Evolutionary conservation across 2,113 vertebrate genomes (phyloP).

Genomic region (Microtus ochrogaster): DNA sequence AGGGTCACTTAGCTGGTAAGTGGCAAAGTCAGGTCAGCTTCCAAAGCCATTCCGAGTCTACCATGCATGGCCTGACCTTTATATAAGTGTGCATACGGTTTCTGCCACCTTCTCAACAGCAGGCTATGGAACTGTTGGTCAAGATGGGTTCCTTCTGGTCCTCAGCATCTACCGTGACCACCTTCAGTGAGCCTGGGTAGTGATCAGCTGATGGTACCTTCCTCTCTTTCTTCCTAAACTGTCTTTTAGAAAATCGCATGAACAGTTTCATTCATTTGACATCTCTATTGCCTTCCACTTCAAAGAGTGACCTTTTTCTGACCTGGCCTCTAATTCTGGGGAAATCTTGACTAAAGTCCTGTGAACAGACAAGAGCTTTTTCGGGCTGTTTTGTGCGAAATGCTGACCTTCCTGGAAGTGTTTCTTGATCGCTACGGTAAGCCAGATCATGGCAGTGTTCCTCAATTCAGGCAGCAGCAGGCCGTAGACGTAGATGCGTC

Average conservation of each 20-base stretch:
- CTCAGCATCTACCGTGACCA: not conserved
- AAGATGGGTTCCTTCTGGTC: not conserved
- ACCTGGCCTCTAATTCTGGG: constrained; percentile 62
- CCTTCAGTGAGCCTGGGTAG: not conserved
- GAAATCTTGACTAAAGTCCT: constrained; percentile 58
- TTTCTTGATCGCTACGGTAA: constrained; percentile 42
- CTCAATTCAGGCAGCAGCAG: constrained; percentile 1
- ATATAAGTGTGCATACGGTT: not conserved
- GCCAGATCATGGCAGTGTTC: constrained; percentile 50
- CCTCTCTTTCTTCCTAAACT: constrained; percentile 55
- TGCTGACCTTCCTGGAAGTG: constrained; percentile 59
- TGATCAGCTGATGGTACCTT: not conserved
- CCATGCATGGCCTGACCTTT: not conserved
- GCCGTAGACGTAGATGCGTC: not conserved
- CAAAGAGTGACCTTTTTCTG: constrained; percentile 57
- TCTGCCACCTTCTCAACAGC: not conserved
- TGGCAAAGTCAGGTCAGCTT: not conserved
- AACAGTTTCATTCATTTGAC: constrained; percentile 45
- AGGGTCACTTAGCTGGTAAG: not conserved
- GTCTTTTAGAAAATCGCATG: not conserved
- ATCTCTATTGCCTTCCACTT: constrained; percentile 67
- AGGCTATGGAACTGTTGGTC: not conserved
- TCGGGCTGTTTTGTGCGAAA: constrained; percentile 69
- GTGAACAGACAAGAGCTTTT: constrained; percentile 52
- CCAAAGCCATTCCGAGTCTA: not conserved